Conservation (phyloP, 2,888 invertebrate species). For the Penaeus monodon region DNA sequence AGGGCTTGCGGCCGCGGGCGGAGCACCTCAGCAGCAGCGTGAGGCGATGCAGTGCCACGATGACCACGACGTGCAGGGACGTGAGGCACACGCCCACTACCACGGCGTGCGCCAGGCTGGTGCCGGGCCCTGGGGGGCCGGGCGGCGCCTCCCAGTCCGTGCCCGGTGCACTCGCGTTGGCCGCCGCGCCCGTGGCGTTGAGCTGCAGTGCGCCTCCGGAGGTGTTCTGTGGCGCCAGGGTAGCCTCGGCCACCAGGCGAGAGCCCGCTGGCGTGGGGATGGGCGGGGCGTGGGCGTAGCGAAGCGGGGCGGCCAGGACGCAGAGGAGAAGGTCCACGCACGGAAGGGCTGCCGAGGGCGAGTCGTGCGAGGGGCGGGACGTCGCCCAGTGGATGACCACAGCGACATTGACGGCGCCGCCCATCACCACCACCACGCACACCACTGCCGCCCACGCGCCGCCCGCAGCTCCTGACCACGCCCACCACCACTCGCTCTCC, state of each 20-base stretch:
- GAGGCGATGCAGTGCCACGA: conserved; percentile 33
- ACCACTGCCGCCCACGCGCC: conserved; percentile 40
- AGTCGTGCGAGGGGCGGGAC: conserved; percentile 2
- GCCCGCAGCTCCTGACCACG: conserved; percentile 19
- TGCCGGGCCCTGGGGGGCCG: background rate
- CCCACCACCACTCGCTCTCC: conserved; percentile 34
- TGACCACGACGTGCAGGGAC: conserved; percentile 40
- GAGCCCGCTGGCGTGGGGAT: background rate
- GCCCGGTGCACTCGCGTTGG: background rate
- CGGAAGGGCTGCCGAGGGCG: conserved; percentile 26
- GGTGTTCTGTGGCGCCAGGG: background rate
- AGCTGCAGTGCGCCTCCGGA: background rate
- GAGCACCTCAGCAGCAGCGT: conserved; percentile 26
- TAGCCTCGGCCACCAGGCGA: background rate
- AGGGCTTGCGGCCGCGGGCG: background rate
- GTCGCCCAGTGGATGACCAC: conserved; percentile 36
- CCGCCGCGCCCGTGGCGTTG: background rate
- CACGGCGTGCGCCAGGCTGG: conserved; percentile 1
- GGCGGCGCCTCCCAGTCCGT: background rate
- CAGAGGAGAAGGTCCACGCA: conserved; percentile 35
- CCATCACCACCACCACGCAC: conserved; percentile 30
- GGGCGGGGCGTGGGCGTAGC: conserved; percentile 29
- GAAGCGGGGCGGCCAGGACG: conserved; percentile 34
- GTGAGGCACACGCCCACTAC: conserved; percentile 26
- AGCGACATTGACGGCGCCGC: conserved; percentile 38